These are phyloP conservation scores for Lasioglossum zephyrum DNA, from an alignment of 2,888 invertebrate species.

Conservation along the genomic window DNA sequence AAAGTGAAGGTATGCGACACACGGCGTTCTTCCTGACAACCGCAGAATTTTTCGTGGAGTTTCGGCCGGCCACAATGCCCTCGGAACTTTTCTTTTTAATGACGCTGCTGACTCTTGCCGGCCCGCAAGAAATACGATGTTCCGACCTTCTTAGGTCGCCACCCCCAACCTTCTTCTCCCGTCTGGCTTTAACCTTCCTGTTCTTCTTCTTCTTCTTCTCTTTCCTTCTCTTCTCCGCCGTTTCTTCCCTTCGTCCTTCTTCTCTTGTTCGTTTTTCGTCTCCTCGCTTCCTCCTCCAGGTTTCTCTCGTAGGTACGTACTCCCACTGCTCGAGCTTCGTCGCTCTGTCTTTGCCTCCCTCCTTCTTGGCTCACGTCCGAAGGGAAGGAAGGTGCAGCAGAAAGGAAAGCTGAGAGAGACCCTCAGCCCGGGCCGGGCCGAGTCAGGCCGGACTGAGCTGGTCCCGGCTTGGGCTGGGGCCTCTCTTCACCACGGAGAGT, in stretches of 20 bases:
- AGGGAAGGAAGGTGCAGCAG: constrained; percentile 30
- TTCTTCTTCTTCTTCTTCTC: constrained; percentile 5
- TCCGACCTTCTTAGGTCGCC: constrained; percentile 67
- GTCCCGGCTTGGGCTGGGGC: constrained; percentile 34
- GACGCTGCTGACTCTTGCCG: constrained; percentile 38
- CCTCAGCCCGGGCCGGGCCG: constrained; percentile 34
- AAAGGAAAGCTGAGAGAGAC: constrained; percentile 54
- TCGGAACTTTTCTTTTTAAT: constrained; percentile 51
- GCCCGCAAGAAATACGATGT: constrained; percentile 60
- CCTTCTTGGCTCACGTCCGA: constrained; percentile 28
- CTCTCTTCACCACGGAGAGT: constrained; percentile 53
- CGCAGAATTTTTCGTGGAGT: constrained; percentile 18
- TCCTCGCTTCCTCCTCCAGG: constrained; percentile 6
- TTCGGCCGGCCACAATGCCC: constrained; percentile 35
- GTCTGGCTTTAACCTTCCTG: constrained; percentile 33
- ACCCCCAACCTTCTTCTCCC: constrained; percentile 55
- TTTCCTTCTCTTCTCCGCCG: neutral
- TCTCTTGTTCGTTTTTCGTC: constrained; percentile 4
- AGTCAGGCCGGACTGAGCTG: neutral
- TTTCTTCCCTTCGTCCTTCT: constrained; percentile 14
- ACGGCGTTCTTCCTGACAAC: no score
- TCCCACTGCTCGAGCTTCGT: neutral
- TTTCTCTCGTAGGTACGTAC: neutral
- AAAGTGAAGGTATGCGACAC: no score
- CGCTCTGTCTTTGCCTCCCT: constrained; percentile 3